phyloP scores from a whole-genome alignment of 2,797 vertebrate genomes.

The Aulostomus chinensis region DNA sequence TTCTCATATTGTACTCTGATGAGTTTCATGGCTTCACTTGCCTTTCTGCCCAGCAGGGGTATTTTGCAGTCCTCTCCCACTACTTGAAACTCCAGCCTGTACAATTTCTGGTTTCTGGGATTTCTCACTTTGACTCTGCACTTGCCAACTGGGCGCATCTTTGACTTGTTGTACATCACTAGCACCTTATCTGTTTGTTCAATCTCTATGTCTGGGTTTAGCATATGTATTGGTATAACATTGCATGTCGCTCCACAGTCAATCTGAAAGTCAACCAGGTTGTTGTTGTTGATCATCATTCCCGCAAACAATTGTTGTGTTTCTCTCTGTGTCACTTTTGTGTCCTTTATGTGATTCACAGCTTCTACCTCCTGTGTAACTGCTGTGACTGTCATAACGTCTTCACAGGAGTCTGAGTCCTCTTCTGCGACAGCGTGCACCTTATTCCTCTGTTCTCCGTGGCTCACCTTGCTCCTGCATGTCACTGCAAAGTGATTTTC shows the following conservation, averaged over 20 bases:
- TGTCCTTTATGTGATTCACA: background rate
- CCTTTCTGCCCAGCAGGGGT: background rate
- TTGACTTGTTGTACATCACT: slow-evolving; percentile 26
- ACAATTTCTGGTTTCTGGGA: slow-evolving; percentile 32
- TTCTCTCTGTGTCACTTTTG: too few species aligned
- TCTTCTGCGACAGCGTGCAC: slow-evolving; percentile 13
- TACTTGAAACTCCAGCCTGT: slow-evolving; percentile 21
- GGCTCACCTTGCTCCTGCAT: background rate
- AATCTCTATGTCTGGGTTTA: slow-evolving; percentile 6
- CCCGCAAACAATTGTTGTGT: slow-evolving; percentile 17
- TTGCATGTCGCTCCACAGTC: slow-evolving; percentile 27
- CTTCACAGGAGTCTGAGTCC: slow-evolving; percentile 16
- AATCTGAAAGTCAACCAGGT: slow-evolving; percentile 16
- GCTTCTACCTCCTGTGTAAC: background rate
- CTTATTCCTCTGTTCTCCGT: background rate
- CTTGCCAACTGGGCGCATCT: slow-evolving; percentile 8
- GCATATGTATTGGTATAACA: slow-evolving; percentile 4
- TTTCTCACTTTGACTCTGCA: slow-evolving; percentile 28
- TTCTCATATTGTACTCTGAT: slow-evolving; percentile 24
- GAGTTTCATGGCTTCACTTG: slow-evolving; percentile 14
- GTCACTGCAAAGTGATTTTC: too few species aligned
- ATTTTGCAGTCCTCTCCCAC: background rate
- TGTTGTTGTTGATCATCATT: slow-evolving; percentile 11
- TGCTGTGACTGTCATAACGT: slow-evolving; percentile 3
- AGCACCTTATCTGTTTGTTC: slow-evolving; percentile 15